Conservation (phyloP, 2,113 vertebrate species). For the Odocoileus virginianus region DNA sequence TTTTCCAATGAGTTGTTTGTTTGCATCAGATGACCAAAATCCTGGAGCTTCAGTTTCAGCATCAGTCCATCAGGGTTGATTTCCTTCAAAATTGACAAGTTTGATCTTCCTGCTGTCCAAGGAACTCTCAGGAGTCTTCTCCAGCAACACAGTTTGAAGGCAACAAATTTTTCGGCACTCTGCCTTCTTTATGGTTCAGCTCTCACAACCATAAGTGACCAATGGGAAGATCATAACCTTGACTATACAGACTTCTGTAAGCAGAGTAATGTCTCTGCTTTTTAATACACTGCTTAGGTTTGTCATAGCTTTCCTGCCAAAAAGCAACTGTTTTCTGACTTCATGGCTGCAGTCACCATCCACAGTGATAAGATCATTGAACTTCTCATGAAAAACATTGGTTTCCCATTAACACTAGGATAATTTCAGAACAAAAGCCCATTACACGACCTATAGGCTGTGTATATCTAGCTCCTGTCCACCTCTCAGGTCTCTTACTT, state of each 20-base stretch:
- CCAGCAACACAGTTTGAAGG: background rate
- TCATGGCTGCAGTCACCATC: background rate
- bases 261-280: background rate
- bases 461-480: background rate
- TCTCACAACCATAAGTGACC: background rate
- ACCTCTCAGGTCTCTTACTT: background rate
- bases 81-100: background rate
- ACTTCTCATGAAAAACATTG: background rate
- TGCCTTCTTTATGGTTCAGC: background rate
- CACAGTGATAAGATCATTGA: background rate
- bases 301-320: background rate
- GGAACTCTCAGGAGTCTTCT: background rate
- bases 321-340: background rate
- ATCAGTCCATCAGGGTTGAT: background rate
- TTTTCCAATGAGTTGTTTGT: background rate
- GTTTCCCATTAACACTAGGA: background rate
- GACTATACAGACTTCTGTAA: background rate
- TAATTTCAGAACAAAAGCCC: background rate
- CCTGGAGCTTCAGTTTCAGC: background rate
- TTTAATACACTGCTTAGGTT: background rate
- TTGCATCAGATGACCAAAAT: background rate
- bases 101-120: background rate
- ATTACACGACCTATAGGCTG: background rate
- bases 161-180: background rate
- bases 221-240: background rate